A percentile compares a stretch with the other conserved stretches of the same genome.
phyloP scores from a whole-genome alignment of 2,888 invertebrate genomes.

The Agonopterix alstromeriana region DNA sequence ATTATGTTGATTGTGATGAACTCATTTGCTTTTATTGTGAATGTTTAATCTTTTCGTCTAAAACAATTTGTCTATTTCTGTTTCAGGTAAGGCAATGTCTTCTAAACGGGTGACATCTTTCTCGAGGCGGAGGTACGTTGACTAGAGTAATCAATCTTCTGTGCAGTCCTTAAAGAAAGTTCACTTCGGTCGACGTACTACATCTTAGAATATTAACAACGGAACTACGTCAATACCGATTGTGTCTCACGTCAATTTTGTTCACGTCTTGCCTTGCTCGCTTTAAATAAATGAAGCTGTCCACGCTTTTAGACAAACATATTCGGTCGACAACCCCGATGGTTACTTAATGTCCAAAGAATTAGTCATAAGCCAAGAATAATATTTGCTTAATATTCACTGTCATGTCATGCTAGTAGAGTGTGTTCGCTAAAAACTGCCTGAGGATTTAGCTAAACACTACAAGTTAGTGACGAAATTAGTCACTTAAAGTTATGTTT shows the following conservation, averaged over 20 bases:
- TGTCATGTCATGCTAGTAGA: conserved; percentile 21
- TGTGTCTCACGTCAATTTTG: conserved; percentile 26
- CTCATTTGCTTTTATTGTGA: neutral
- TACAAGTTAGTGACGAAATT: conserved; percentile 7
- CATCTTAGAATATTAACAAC: conserved; percentile 21
- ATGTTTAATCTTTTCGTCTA: neutral
- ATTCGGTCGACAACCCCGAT: conserved; percentile 62
- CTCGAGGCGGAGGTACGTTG: conserved; percentile 48
- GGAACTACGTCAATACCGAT: conserved; percentile 22
- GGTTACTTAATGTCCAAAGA: conserved; percentile 62
- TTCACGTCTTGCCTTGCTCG: conserved; percentile 25
- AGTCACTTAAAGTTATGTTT: conserved; percentile 7
- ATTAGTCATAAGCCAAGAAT: conserved; percentile 55
- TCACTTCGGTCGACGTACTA: conserved; percentile 33
- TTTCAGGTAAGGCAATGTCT: conserved; percentile 74
- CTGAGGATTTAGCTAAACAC: conserved; percentile 29
- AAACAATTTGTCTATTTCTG: conserved; percentile 32
- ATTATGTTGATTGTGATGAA: neutral
- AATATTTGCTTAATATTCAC: conserved; percentile 51
- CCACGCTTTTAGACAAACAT: conserved; percentile 49
- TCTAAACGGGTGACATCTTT: conserved; percentile 62
- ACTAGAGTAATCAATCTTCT: conserved; percentile 31
- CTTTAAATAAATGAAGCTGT: conserved; percentile 48
- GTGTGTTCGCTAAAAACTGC: conserved; percentile 40
- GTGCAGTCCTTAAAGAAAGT: conserved; percentile 5